phyloP scores from a whole-genome alignment of 1,140 invertebrate species.

The Orius laevigatus region DNA sequence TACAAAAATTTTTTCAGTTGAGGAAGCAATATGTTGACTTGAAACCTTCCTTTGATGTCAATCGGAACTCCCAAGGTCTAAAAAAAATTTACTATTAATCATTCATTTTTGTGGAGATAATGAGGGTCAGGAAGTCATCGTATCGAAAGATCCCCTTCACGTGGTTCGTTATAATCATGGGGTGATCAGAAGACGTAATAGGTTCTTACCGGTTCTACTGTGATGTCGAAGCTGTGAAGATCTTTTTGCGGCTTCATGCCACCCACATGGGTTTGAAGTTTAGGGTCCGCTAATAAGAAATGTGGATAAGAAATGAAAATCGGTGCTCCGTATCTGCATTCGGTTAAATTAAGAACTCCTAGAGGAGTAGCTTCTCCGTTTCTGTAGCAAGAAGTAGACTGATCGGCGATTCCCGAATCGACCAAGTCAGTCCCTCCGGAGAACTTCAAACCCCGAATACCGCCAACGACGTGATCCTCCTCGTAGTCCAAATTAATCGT shows the following conservation, averaged over 20 bases:
- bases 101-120: too few relatives aligned
- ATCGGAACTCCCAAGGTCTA: constrained; percentile 51
- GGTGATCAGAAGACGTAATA: too few relatives aligned
- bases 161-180: too few relatives aligned
- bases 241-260: constrained; percentile 40
- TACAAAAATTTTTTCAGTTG: constrained; percentile 33
- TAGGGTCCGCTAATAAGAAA: constrained; percentile 43
- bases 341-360: constrained; percentile 36
- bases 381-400: constrained; percentile 52
- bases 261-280: constrained; percentile 31
- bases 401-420: constrained; percentile 32
- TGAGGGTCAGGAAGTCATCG: too few relatives aligned
- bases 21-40: constrained; percentile 59
- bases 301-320: constrained; percentile 53
- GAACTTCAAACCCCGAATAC: constrained; percentile 27
- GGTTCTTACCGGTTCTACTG: constrained; percentile 42
- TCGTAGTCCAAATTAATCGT: constrained; percentile 33
- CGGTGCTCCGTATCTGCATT: constrained; percentile 39
- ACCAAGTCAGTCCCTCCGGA: constrained; percentile 26
- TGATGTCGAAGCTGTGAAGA: constrained; percentile 39
- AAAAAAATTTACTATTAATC: too few relatives aligned
- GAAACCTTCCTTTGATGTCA: constrained; percentile 53
- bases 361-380: constrained; percentile 41
- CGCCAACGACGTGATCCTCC: constrained; percentile 29
- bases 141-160: too few relatives aligned